These are phyloP conservation scores for Tragelaphus imberbis DNA, from an alignment of 2,113 vertebrate genomes.

Conservation along the genomic window DNA sequence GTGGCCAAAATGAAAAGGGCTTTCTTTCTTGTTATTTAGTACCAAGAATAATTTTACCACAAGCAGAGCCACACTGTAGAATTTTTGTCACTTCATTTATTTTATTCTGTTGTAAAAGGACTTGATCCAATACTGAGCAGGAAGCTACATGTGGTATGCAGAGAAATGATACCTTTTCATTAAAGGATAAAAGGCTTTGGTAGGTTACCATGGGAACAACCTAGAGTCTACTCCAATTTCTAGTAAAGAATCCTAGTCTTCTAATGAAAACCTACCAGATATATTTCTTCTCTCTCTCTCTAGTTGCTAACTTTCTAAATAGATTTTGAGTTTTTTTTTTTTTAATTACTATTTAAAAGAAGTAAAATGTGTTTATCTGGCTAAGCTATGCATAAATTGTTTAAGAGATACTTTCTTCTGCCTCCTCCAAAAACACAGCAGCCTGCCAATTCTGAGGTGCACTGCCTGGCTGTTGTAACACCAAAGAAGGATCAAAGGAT, in stretches of 20 bases:
- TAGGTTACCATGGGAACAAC: slow-evolving; percentile 46
- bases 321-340: not conserved
- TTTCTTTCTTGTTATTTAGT: slow-evolving; percentile 41
- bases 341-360: not conserved
- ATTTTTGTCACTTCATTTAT: slow-evolving; percentile 31
- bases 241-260: slow-evolving; percentile 17
- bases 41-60: slow-evolving; percentile 38
- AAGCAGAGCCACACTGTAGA: not conserved
- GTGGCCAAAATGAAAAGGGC: not conserved
- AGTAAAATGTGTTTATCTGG: not conserved
- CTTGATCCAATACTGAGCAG: slow-evolving; percentile 15
- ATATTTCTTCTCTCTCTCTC: not conserved
- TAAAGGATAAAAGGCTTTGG: slow-evolving; percentile 15
- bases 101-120: slow-evolving; percentile 53
- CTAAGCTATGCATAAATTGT: not conserved
- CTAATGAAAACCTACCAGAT: slow-evolving; percentile 26
- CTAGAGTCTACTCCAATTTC: slow-evolving; percentile 12
- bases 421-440: not conserved
- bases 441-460: not conserved
- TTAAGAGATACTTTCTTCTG: not conserved
- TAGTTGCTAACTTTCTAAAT: not conserved
- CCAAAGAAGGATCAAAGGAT: not conserved
- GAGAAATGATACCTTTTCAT: slow-evolving; percentile 51
- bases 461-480: not conserved
- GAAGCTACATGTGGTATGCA: slow-evolving; percentile 32